phyloP scores from a whole-genome alignment of 2,113 vertebrate species.

The Etia nguti region DNA sequence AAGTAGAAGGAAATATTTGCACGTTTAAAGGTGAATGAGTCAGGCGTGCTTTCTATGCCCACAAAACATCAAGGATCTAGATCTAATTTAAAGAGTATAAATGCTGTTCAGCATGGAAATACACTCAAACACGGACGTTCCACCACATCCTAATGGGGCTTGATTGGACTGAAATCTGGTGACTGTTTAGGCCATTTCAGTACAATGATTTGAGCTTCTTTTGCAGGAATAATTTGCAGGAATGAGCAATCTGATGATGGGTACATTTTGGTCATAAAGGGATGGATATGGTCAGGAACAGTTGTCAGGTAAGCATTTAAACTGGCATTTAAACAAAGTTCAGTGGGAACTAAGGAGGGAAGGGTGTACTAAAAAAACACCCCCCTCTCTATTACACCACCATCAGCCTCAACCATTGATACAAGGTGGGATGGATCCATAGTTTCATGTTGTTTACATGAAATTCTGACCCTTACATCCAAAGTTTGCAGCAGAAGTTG shows the following conservation, averaged over 20 bases:
- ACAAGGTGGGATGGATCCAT: neutral
- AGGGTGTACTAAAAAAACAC: neutral
- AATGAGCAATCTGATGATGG: neutral
- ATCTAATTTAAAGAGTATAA: neutral
- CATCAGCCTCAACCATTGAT: neutral
- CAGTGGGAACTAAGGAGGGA: neutral
- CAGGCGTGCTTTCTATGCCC: neutral
- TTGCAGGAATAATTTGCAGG: neutral
- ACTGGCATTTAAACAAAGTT: neutral
- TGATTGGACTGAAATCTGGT: neutral
- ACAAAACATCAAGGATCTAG: neutral
- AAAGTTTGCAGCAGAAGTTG: neutral
- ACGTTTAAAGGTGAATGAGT: neutral
- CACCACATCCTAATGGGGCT: neutral
- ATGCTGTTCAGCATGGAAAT: neutral
- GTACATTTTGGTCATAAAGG: neutral
- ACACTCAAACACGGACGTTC: too few relatives aligned
- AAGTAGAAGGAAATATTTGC: neutral
- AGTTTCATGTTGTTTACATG: neutral
- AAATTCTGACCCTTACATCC: too few relatives aligned
- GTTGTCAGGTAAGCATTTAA: neutral
- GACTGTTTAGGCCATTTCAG: neutral
- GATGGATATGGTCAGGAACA: neutral
- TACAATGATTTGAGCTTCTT: neutral
- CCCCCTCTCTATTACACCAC: neutral